Conservation (phyloP, 1,140 invertebrate species). For the Drosophila arawakana region DNA sequence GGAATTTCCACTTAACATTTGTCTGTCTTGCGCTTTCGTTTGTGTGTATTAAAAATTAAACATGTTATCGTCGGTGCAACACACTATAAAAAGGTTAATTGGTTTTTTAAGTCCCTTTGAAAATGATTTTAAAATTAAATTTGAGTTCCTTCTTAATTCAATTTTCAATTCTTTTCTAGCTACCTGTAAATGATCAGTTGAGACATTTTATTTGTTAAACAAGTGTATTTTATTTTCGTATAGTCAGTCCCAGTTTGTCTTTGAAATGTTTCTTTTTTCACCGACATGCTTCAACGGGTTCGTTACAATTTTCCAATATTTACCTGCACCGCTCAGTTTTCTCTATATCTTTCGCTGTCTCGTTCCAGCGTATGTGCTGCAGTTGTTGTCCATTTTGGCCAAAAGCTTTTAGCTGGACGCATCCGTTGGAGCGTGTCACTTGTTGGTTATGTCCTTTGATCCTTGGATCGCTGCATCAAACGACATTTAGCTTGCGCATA, state of each 20-base stretch:
- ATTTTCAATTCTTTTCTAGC: too few relatives aligned
- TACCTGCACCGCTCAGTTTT: constrained; percentile 17
- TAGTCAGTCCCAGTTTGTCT: background rate
- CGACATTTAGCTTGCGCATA: constrained; percentile 79
- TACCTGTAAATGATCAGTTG: too few relatives aligned
- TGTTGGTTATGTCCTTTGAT: constrained; percentile 41
- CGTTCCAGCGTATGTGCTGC: background rate
- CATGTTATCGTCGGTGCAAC: too few relatives aligned
- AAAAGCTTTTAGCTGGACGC: constrained; percentile 79
- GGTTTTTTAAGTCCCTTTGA: too few relatives aligned
- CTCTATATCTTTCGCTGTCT: constrained; percentile 40
- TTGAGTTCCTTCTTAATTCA: too few relatives aligned
- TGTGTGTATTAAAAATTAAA: background rate
- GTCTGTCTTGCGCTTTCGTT: constrained; percentile 3
- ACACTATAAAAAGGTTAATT: too few relatives aligned
- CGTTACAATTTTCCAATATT: constrained; percentile 70
- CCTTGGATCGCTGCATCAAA: constrained; percentile 61
- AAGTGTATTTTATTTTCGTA: constrained; percentile 17
- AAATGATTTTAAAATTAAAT: too few relatives aligned
- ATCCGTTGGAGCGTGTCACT: constrained; percentile 55
- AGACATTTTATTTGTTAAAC: too few relatives aligned
- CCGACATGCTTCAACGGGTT: constrained; percentile 62
- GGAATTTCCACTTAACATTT: constrained; percentile 61
- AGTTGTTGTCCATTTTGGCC: constrained; percentile 45
- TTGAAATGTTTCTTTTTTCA: constrained; percentile 33